Conservation (phyloP, 2,113 vertebrate genomes). For the Macrotis lagotis region DNA sequence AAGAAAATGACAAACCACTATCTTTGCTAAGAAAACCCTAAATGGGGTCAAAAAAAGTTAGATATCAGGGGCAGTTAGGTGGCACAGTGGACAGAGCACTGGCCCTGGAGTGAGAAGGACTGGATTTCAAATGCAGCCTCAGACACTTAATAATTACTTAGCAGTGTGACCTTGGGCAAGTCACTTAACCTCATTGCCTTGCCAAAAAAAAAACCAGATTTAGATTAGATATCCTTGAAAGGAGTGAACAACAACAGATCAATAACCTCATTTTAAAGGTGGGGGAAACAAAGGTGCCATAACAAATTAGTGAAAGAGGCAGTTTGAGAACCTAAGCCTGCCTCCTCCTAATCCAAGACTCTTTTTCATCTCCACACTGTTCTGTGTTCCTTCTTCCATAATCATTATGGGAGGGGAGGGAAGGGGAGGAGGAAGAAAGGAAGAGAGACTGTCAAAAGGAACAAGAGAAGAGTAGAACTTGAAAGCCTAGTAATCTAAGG, state of each 20-base stretch:
- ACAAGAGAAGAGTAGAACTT: constrained; percentile 63
- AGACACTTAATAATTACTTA: too few relatives aligned
- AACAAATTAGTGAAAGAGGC: not conserved
- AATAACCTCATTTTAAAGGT: not conserved
- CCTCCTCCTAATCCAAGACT: not conserved
- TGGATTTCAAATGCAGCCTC: too few relatives aligned
- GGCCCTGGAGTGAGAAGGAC: too few relatives aligned
- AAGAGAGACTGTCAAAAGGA: not conserved
- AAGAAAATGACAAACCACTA: not conserved
- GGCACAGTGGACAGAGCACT: too few relatives aligned
- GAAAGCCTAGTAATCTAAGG: constrained; percentile 75
- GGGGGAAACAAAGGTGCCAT: not conserved
- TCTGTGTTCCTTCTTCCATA: constrained; percentile 69
- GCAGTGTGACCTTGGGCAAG: too few relatives aligned
- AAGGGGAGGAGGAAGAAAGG: constrained; percentile 63
- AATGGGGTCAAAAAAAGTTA: not conserved
- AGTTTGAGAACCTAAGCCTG: not conserved
- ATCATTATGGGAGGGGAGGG: constrained; percentile 60
- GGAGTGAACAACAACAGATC: not conserved
- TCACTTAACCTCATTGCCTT: too few relatives aligned
- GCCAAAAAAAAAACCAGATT: too few relatives aligned
- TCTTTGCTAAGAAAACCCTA: not conserved
- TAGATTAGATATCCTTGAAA: not conserved
- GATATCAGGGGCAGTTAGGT: too few relatives aligned
- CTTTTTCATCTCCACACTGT: constrained; percentile 54